Evolutionary conservation across 2,888 invertebrate species (phyloP), one percentile per base, ranked within the genome.

Genomic region (Dascillus cervinus): DNA sequence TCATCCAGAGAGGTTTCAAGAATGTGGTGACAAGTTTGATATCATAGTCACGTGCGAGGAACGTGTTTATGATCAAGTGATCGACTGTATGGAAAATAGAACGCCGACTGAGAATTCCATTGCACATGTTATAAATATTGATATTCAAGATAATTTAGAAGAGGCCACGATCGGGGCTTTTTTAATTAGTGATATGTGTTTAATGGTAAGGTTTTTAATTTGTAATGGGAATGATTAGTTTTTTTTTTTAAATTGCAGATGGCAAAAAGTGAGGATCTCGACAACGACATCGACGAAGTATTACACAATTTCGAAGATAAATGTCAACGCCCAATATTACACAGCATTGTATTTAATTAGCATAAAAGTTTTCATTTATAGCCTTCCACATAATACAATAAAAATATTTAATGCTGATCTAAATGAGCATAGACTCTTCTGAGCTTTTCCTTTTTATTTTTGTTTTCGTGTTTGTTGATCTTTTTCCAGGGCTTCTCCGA

Each of bases 151-250:
- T 69, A 99, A 98, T 67, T 94, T 97, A 47, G 98, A 99, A 64
- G 98, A 99, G 66, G 98, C 98, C 1, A 92, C 97, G 2, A 83
- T 98, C 56, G 98, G 98, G 44, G 97, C 98, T 17, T 96, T 97
- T 69, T 73, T 96, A 50, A 95, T 99, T 46, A 90, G 90, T 66
- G 96, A 98, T 66, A 77, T 99, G 69, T 89, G 94, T 46, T 79
- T 82, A 32, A 81, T 87, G 80, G 86, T 88, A 72, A 62, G 62
- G 50, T 29, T 35, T 23, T 13, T 19, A n/a, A n/a, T n/a, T n/a
- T 17, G 17, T 17, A 17, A 17, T 17, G 17, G 8, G 5, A 17
- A 17, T 17, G 17, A 17, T 17, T 17, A 6, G 8, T 12, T 24
- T 24, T 2, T 12, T 26, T 35, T 34, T 27, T 26, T 23, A 12